These are phyloP conservation scores for Varecia variegata DNA, from an alignment of 2,797 vertebrate genomes.

Conservation along the genomic window DNA sequence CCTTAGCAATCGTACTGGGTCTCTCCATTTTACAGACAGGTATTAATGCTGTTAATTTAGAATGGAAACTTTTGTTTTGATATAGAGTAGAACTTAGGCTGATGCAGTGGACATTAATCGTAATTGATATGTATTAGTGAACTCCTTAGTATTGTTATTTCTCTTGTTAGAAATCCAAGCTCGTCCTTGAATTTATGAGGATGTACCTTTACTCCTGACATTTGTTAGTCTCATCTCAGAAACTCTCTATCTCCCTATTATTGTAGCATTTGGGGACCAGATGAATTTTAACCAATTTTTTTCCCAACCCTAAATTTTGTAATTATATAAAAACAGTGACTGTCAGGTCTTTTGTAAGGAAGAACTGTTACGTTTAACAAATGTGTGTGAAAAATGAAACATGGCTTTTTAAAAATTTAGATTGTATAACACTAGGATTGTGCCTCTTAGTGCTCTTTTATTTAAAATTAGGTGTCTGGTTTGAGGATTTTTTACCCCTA, in stretches of 20 bases:
- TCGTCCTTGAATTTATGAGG: conserved; percentile 22
- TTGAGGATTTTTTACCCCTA: not conserved
- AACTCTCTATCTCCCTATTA: conserved; percentile 8
- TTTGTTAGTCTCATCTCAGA: conserved; percentile 32
- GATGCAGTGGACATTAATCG: not conserved
- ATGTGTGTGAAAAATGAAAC: conserved; percentile 28
- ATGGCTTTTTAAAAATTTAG: conserved; percentile 33
- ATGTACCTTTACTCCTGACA: not conserved
- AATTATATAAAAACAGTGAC: conserved; percentile 15
- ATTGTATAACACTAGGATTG: not conserved
- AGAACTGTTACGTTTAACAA: conserved; percentile 36
- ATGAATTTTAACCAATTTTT: not conserved
- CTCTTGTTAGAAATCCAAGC: not conserved
- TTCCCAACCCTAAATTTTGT: not conserved
- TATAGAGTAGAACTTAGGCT: not conserved
- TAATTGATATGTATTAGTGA: not conserved
- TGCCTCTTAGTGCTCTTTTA: not conserved
- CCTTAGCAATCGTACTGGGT: not conserved
- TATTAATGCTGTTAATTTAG: not conserved
- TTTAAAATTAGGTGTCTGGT: conserved; percentile 24
- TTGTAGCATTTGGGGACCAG: conserved; percentile 23
- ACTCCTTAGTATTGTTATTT: not conserved
- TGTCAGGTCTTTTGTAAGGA: not conserved
- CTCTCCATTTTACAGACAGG: not conserved
- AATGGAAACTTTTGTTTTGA: not conserved